These are phyloP conservation scores for Neosalanx taihuensis DNA, from an alignment of 2,797 vertebrate genomes.

Conservation along the genomic window DNA sequence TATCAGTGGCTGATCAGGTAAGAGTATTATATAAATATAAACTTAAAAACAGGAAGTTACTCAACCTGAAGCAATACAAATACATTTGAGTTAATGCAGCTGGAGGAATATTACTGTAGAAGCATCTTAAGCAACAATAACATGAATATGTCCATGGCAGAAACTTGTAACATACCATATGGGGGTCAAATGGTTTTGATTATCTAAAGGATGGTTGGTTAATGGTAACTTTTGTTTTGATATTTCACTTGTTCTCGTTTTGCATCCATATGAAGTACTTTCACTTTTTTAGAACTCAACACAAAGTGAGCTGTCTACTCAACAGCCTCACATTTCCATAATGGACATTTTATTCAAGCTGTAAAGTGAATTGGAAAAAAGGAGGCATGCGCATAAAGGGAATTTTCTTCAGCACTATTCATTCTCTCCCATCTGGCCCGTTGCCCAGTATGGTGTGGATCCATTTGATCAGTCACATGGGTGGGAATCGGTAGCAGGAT, in stretches of 20 bases:
- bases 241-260: too few relatives aligned
- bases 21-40: constrained; percentile 63
- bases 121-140: too few relatives aligned
- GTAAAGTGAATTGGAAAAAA: constrained; percentile 5
- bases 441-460: background rate
- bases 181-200: too few relatives aligned
- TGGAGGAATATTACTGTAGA: too few relatives aligned
- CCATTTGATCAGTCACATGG: constrained; percentile 5
- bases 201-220: too few relatives aligned
- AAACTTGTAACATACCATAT: too few relatives aligned
- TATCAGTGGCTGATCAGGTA: constrained; percentile 96
- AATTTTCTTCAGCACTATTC: background rate
- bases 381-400: background rate
- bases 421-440: background rate
- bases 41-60: background rate
- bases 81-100: too few relatives aligned
- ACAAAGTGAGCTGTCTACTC: background rate
- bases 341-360: background rate
- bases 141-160: too few relatives aligned
- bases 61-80: background rate
- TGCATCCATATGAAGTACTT: too few relatives aligned
- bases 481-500: background rate
- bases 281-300: background rate
- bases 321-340: background rate
- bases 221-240: too few relatives aligned